Conservation (phyloP, 2,113 vertebrate genomes). For the Clinocottus analis region DNA sequence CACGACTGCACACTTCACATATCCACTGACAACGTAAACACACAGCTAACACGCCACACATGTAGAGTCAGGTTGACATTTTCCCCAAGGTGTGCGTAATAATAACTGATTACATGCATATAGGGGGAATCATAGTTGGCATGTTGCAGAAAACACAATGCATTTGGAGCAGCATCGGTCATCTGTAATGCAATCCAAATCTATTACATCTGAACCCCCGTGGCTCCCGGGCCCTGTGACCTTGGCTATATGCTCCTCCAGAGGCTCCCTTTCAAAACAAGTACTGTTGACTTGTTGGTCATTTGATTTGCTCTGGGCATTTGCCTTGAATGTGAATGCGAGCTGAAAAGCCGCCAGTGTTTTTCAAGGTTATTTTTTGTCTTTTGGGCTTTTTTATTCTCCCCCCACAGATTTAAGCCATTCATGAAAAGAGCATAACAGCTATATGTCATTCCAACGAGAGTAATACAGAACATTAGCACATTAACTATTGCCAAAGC, state of each 20-base stretch:
- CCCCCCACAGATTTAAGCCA: constrained; percentile 39
- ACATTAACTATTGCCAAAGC: constrained; percentile 58
- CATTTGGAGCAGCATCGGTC: constrained; percentile 72
- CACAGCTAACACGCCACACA: constrained; percentile 24
- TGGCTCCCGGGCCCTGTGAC: constrained; percentile 60
- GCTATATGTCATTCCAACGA: constrained; percentile 28
- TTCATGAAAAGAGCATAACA: constrained; percentile 36
- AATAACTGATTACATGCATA: constrained; percentile 61
- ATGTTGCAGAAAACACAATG: constrained; percentile 48
- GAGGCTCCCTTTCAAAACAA: constrained; percentile 73
- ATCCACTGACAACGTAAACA: constrained; percentile 31
- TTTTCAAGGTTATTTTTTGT: constrained; percentile 69
- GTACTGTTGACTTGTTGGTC: constrained; percentile 72
- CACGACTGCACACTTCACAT: constrained; percentile 49
- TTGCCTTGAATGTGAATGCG: constrained; percentile 67
- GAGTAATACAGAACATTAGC: constrained; percentile 62
- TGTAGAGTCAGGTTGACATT: constrained; percentile 50
- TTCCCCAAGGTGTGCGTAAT: constrained; percentile 72
- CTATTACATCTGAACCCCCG: constrained; percentile 59
- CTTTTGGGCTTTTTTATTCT: constrained; percentile 47
- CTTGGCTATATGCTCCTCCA: constrained; percentile 65
- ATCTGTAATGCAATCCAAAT: constrained; percentile 73
- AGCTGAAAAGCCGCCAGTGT: constrained; percentile 28
- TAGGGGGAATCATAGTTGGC: constrained; percentile 54
- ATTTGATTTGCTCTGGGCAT: constrained; percentile 74